Evolutionary conservation across 2,797 vertebrate genomes (phyloP).

Genomic region (Bufotes viridis): DNA sequence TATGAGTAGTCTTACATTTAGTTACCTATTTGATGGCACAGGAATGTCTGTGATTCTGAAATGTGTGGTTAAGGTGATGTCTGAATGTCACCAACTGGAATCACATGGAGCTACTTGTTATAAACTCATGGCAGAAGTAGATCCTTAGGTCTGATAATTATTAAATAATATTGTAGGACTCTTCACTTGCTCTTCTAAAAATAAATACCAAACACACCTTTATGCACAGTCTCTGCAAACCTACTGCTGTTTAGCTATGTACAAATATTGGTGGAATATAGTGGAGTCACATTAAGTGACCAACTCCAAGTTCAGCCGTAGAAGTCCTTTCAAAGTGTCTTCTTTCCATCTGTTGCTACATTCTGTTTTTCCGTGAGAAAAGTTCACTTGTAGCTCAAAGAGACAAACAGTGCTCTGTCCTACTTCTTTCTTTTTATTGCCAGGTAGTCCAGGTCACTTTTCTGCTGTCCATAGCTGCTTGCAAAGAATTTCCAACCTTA

Average conservation of each 20-base stretch:
- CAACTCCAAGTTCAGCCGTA: background rate
- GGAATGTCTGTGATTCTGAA: background rate
- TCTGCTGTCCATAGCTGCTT: background rate
- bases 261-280: background rate
- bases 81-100: background rate
- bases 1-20: background rate
- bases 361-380: background rate
- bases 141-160: background rate
- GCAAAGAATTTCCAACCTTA: background rate
- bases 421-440: background rate
- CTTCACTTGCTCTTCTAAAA: conserved; percentile 20
- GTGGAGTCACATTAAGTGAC: background rate
- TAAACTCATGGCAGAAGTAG: background rate
- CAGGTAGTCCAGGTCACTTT: background rate
- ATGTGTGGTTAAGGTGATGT: background rate
- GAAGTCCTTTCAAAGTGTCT: background rate
- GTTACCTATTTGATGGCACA: background rate
- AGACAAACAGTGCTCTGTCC: conserved; percentile 72
- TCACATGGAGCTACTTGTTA: background rate
- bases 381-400: conserved; percentile 32
- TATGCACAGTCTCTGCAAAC: conserved; percentile 28
- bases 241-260: conserved; percentile 3
- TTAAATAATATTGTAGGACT: conserved; percentile 7
- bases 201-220: conserved; percentile 53
- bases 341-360: background rate